Evolutionary conservation across 2,888 invertebrate genomes (phyloP), one percentile per base, ranked within the genome.

Genomic region (Boloria euphrosyne): DNA sequence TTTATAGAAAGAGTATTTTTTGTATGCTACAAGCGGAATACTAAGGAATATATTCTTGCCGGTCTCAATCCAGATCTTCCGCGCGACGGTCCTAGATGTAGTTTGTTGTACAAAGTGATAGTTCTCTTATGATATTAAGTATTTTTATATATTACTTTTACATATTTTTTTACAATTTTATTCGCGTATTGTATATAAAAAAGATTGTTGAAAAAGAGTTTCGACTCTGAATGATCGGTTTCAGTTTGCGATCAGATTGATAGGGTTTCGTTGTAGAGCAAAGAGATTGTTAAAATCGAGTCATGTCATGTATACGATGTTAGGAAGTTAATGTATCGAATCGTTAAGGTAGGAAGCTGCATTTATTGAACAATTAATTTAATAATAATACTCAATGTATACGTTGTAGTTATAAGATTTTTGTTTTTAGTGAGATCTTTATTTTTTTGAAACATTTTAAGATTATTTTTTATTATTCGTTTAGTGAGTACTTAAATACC

Each of bases 111-210:
- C 89, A 91, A 91, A 90, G 91, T 92, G 91, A 92, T 92, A 92
- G 89, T 89, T 89, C 84, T 91, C 90, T 90, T 90, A 90, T 90
- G 90, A 90, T 87, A 87, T 79, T 89, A 88, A 88, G 90, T 91
- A 91, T 92, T 92, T 92, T 92, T 92, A 89, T 92, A 91, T 82
- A 88, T 92, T 90, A 84, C 83, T 90, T 90, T 89, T 87, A 89
- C 84, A 89, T 87, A 87, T 90, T 86, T 91, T 91, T 90, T 89
- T 87, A 90, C 87, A 81, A 89, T 86, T 90, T 87, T 90, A 89
- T 87, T 89, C 86, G 84, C 86, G 82, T 80, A 83, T 82, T 86
- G 82, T 88, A 87, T 78, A 88, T 85, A 85, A 77, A 22, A 79
- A 78, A 78, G 83, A 78, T 85, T 87, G 87, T 87, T 87, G 81